Evolutionary conservation across 2,113 vertebrate genomes (phyloP).

Genomic region (Microtus montanus): DNA sequence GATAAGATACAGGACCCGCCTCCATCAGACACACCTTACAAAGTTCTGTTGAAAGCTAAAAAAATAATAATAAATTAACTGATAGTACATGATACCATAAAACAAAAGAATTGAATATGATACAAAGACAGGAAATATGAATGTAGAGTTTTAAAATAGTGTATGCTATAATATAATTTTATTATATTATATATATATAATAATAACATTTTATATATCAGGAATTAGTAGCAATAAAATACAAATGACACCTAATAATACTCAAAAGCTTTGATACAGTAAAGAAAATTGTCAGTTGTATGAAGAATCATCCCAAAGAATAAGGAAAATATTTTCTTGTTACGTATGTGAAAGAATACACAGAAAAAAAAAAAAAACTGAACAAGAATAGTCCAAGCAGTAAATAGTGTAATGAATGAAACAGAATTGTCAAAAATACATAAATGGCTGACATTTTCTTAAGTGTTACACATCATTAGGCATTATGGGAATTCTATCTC

Average conservation of each 20-base stretch:
- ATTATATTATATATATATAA: too few species aligned
- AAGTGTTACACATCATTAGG: background rate
- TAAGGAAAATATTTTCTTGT: background rate
- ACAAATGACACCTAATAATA: background rate
- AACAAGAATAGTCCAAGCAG: background rate
- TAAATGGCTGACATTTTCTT: background rate
- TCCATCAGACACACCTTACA: background rate
- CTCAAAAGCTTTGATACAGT: background rate
- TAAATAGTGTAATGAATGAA: too few species aligned
- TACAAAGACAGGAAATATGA: background rate
- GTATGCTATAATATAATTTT: background rate
- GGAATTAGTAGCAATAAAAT: background rate
- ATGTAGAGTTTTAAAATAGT: background rate
- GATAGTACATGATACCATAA: background rate
- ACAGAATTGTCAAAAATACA: background rate
- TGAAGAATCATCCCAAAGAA: background rate
- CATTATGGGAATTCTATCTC: too few species aligned
- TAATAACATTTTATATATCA: background rate
- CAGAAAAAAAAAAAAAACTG: too few species aligned
- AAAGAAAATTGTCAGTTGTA: background rate
- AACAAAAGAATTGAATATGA: background rate
- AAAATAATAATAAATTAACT: background rate
- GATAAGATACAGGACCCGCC: too few species aligned
- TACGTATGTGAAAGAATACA: background rate
- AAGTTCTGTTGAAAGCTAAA: background rate